Evolutionary conservation across 2,888 invertebrate species (phyloP), one percentile per base, ranked within the genome.

Genomic region (Esperia sulphurella): DNA sequence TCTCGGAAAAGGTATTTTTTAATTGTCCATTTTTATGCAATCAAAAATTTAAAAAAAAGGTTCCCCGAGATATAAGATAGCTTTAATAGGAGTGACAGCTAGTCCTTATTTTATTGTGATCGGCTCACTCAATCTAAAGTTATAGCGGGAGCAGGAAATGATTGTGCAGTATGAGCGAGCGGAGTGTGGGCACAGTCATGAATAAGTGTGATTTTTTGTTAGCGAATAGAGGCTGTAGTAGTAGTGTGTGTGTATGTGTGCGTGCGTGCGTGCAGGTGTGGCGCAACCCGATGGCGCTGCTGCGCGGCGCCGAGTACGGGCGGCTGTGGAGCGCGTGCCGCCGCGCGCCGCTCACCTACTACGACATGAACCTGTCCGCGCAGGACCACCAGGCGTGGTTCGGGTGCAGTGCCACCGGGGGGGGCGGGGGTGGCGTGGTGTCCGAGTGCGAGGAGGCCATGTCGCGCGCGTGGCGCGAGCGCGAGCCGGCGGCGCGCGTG

Each of bases 301-400:
- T 98, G 79, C 94, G 99, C 43, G 99, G 98, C 6, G 96, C 98
- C 0, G 99, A 99, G 79, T 99, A 99, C 85, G 96, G 96, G 63
- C 91, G 98, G n/a, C 97, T 97, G 79, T 96, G 95, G 79, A 95
- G 95, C 93, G 94, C 95, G 0, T 96, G 96, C 1, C 95, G 95
- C 61, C 96, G 97, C 71, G 98, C 99, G 62, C 98, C 99, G 0
- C 91, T 99, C 40, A 99, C 99, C 0, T 99, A 97, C 84, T 98
- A 99, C 81, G 99, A 99, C 75, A 98, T 99, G 98, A 99, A 99
- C 83, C 91, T 99, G 41, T 98, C 98, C 0, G 98, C 99, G 14
- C 98, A 99, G 87, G 99, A 99, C 86, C 99, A 99, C 83, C 98
- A 98, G 55, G 81, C 83, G 13, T 80, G 80, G 79, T 83, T 83